A percentile compares a stretch with the other conserved stretches of the same genome.
These are phyloP conservation scores for Dendroctonus ponderosae DNA, from an alignment of 1,140 invertebrate species.

Conservation along the genomic window DNA sequence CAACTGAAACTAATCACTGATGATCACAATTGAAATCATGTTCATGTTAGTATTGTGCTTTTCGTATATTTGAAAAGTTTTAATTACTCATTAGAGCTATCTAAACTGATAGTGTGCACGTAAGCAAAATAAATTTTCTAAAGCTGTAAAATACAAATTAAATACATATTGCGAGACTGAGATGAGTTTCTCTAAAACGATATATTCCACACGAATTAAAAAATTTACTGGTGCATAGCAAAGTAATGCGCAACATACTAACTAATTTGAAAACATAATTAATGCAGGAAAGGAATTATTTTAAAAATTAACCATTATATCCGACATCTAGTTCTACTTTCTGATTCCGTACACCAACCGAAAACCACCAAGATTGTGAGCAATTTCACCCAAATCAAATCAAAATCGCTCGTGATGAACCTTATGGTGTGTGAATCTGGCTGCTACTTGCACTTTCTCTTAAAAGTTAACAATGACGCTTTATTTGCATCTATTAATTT, in stretches of 20 bases:
- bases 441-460: too few relatives aligned
- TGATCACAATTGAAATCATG: too few relatives aligned
- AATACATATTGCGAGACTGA: neutral
- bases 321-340: conserved; percentile 4
- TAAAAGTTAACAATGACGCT: too few relatives aligned
- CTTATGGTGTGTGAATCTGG: too few relatives aligned
- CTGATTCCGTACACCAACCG: neutral
- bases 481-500: too few relatives aligned
- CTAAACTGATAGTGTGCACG: too few relatives aligned
- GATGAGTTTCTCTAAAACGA: conserved; percentile 3
- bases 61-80: too few relatives aligned
- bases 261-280: neutral
- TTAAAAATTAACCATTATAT: conserved; percentile 3
- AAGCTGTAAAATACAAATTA: neutral
- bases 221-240: conserved; percentile 2
- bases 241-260: neutral
- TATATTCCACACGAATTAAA: neutral
- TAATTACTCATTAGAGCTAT: too few relatives aligned
- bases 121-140: neutral
- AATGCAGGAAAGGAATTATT: neutral
- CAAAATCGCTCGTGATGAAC: neutral
- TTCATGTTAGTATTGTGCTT: too few relatives aligned
- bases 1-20: too few relatives aligned
- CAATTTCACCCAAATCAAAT: conserved; percentile 4
- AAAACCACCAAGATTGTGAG: neutral